Evolutionary conservation across 2,888 invertebrate species (phyloP).

Genomic region (Diarsia rubi): DNA sequence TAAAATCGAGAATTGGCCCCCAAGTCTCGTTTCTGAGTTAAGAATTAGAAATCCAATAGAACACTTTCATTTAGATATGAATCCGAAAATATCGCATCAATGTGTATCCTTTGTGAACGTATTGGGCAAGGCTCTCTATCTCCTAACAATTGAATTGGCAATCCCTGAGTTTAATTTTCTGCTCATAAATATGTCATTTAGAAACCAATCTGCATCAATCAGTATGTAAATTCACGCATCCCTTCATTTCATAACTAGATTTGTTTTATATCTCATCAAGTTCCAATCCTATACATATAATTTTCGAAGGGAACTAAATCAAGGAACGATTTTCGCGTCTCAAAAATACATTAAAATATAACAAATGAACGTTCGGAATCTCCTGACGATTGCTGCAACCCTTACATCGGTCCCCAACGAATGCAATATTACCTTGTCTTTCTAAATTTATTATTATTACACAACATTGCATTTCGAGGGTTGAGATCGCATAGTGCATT

Average conservation of each 20-base stretch:
- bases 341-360: constrained; percentile 69
- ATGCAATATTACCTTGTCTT: constrained; percentile 85
- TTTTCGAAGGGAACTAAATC: constrained; percentile 49
- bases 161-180: constrained; percentile 30
- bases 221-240: constrained; percentile 45
- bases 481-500: constrained; percentile 83
- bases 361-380: constrained; percentile 72
- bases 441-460: constrained; percentile 89
- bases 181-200: constrained; percentile 31
- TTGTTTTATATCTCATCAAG: constrained; percentile 53
- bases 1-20: no score
- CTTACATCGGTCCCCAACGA: constrained; percentile 76
- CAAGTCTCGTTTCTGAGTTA: neutral
- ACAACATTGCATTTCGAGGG: constrained; percentile 86
- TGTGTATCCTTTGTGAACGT: neutral
- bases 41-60: neutral
- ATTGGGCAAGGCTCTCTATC: neutral
- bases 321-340: constrained; percentile 46
- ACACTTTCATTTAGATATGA: neutral
- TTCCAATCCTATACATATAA: constrained; percentile 21
- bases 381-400: constrained; percentile 83
- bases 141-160: neutral
- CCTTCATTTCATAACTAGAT: constrained; percentile 45
- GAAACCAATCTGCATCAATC: constrained; percentile 52
- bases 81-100: neutral